Conservation (phyloP, 2,113 vertebrate species). For the Scortum barcoo region DNA sequence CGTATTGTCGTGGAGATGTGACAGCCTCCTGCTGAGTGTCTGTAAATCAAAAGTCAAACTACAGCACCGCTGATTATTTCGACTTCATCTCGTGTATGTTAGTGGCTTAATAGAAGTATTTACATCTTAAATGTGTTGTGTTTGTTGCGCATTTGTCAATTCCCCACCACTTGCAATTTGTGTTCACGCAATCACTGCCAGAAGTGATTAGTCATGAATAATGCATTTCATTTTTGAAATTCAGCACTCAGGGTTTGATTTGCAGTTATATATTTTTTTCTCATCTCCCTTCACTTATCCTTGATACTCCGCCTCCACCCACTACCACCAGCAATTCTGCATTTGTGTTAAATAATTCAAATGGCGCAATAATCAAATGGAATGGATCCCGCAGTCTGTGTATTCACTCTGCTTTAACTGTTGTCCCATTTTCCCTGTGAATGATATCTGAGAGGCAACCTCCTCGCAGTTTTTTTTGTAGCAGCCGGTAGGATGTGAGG, state of each 20-base stretch:
- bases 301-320: slow-evolving; percentile 44
- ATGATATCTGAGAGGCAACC: slow-evolving; percentile 48
- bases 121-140: slow-evolving; percentile 61
- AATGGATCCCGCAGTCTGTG: slow-evolving; percentile 57
- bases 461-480: slow-evolving; percentile 28
- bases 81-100: slow-evolving; percentile 26
- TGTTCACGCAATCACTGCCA: slow-evolving; percentile 73
- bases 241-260: slow-evolving; percentile 72
- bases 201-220: slow-evolving; percentile 79
- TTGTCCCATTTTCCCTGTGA: slow-evolving; percentile 50
- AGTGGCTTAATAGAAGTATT: slow-evolving; percentile 54
- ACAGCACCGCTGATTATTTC: slow-evolving; percentile 35
- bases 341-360: slow-evolving; percentile 76
- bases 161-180: slow-evolving; percentile 64
- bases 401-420: slow-evolving; percentile 55
- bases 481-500: slow-evolving; percentile 43
- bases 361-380: slow-evolving; percentile 66
- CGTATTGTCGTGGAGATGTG: slow-evolving; percentile 10
- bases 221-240: slow-evolving; percentile 75
- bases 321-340: slow-evolving; percentile 51
- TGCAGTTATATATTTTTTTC: slow-evolving; percentile 68
- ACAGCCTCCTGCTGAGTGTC: slow-evolving; percentile 19
- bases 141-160: slow-evolving; percentile 62
- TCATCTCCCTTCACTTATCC: slow-evolving; percentile 57
- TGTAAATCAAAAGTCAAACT: slow-evolving; percentile 53